A percentile compares a stretch with the other conserved stretches of the same genome.
Conservation (phyloP, 1,140 invertebrate species). For the Pentalonia nigronervosa region DNA sequence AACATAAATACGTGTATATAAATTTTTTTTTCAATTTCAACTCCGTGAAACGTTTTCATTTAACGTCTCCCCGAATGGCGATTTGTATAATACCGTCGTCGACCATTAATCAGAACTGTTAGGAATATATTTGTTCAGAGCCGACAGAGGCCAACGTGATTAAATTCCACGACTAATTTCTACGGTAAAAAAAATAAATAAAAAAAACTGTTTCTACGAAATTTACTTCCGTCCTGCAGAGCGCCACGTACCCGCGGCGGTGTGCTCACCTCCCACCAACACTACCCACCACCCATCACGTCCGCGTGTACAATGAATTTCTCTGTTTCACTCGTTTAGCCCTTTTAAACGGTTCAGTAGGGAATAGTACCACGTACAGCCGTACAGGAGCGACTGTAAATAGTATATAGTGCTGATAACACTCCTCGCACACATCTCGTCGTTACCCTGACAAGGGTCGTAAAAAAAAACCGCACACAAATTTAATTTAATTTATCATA, state of each 20-base stretch:
- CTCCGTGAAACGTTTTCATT: not conserved
- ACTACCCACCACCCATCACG: too few species aligned
- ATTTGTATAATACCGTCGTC: not conserved
- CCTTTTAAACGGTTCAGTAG: conserved; percentile 28
- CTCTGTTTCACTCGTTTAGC: not conserved
- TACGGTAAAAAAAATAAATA: not conserved
- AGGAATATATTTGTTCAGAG: not conserved
- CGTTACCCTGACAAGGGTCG: not conserved
- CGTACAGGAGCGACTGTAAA: not conserved
- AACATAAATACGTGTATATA: not conserved
- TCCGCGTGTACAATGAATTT: not conserved
- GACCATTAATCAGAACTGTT: not conserved
- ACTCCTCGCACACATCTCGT: not conserved
- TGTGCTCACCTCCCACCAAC: not conserved
- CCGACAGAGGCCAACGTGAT: not conserved
- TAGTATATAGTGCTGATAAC: conserved; percentile 16
- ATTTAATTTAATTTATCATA: not conserved
- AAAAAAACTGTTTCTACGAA: not conserved
- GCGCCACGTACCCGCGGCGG: not conserved
- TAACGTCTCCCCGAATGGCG: not conserved
- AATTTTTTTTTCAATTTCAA: not conserved
- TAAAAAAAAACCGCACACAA: not conserved
- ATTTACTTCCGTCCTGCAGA: too few species aligned
- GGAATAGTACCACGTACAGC: conserved; percentile 19
- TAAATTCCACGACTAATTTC: not conserved